Base-by-base conservation (phyloP, 2,888 invertebrate species). In the Plagodis dolabraria region DNA sequence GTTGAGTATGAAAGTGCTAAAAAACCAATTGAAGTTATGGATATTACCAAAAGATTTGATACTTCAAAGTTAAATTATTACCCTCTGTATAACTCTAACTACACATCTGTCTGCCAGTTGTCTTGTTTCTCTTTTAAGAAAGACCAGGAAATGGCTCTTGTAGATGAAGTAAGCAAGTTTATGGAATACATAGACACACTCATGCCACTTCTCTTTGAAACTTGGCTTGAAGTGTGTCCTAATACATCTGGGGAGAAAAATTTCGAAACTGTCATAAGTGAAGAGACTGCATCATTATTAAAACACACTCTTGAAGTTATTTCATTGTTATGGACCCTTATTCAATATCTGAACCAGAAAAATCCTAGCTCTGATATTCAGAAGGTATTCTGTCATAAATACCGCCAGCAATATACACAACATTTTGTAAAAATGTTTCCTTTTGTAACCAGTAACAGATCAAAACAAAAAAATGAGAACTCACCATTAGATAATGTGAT, bases 171-270 rank as follows among this genome's bases (percentile, higher is more conserved):
- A 4, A 88, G 88, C 44, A 89, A 87, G 65, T 93, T 96, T 59
- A 89, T 93, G 56, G 93, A 93, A 51, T 96, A 96, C 79, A 91
- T 95, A 36, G 90, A 94, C 61, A 94, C 94, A 40, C 86, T 98
- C 47, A 93, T 97, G 86, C 97, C 97, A 0, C 86, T 98, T 33
- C 90, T 98, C 56, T 94, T 96, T 79, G 97, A 97, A 80, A 96
- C 96, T 51, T 98, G 98, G 97, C 82, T 97, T 33, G 98, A 98
- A 92, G 96, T 95, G 10, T 92, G 94, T 49, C 95, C 96, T 6
- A 87, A 78, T 63, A 80, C 78, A 35, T 85, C 83, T 35, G 71
- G 80, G 9, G 80, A 81, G n/a, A 81, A 82, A 64, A 86, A 85
- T 64, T 84, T 88, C 55, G 93, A 93, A 74, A 88, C 89, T 63